Evolutionary conservation across 2,113 vertebrate genomes (phyloP).

Genomic region (Rhynchomys soricoides): DNA sequence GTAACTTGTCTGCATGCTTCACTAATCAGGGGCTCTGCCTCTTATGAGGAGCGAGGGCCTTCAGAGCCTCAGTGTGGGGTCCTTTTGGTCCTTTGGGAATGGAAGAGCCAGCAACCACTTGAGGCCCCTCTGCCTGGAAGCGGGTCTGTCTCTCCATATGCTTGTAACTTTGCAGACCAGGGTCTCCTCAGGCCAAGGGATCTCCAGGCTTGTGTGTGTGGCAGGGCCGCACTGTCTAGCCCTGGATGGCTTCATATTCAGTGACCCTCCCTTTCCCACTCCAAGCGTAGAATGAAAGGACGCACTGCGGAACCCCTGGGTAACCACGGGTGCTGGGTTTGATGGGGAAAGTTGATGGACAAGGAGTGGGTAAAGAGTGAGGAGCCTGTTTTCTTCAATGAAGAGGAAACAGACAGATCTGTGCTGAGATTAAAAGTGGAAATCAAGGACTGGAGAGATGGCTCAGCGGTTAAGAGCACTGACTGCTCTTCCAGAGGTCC

Average conservation of each 20-base stretch:
- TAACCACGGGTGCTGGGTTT: too few relatives aligned
- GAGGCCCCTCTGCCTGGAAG: not conserved
- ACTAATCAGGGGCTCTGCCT: not conserved
- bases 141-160: not conserved
- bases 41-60: not conserved
- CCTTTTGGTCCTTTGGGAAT: not conserved
- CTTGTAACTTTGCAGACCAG: not conserved
- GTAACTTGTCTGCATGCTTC: not conserved
- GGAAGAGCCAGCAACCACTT: not conserved
- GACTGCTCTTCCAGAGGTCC: too few relatives aligned
- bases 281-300: not conserved
- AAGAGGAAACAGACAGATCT: not conserved
- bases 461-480: too few relatives aligned
- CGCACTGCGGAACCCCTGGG: too few relatives aligned
- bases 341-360: not conserved
- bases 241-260: not conserved
- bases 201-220: too few relatives aligned
- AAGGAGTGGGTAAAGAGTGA: not conserved
- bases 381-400: not conserved
- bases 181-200: not conserved
- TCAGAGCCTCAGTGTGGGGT: not conserved
- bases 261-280: not conserved
- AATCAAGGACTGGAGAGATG: too few relatives aligned
- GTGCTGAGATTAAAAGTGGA: not conserved
- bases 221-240: not conserved